Percentiles rank a stretch among this genome's conserved stretches.
Evolutionary conservation across 2,113 vertebrate species (phyloP).

Genomic region (Dromiciops gliroides): DNA sequence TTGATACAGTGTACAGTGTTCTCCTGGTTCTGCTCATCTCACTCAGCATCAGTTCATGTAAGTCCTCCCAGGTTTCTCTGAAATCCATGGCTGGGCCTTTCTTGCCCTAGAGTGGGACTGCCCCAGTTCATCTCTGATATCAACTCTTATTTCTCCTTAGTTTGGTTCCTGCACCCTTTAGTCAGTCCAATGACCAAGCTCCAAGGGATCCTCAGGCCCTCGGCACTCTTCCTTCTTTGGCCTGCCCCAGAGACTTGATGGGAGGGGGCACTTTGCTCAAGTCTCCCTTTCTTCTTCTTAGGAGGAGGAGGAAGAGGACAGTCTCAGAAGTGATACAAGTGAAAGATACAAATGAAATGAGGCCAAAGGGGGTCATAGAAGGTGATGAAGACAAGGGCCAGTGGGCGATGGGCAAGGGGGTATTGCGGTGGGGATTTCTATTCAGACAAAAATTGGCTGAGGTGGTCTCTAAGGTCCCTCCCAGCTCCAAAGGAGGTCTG

Average conservation of each 20-base stretch:
- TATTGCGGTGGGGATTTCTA: not conserved
- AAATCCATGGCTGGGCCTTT: not conserved
- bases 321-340: not conserved
- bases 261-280: not conserved
- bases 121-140: not conserved
- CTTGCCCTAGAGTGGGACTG: not conserved
- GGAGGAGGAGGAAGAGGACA: not conserved
- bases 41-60: too few relatives aligned
- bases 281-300: not conserved
- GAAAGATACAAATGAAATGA: not conserved
- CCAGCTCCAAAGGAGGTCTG: not conserved
- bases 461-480: not conserved
- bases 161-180: not conserved
- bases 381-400: not conserved
- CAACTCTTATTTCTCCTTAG: not conserved
- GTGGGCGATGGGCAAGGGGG: not conserved
- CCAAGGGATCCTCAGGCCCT: not conserved
- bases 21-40: too few relatives aligned
- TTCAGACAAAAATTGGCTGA: not conserved
- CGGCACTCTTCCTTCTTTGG: not conserved
- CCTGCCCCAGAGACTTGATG: not conserved
- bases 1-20: too few relatives aligned
- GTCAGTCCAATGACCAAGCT: not conserved
- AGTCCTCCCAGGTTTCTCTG: too few relatives aligned
- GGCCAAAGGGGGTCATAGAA: not conserved